These are phyloP conservation scores for Halictus quadricinctus DNA, from an alignment of 2,888 invertebrate genomes.

Conservation along the genomic window DNA sequence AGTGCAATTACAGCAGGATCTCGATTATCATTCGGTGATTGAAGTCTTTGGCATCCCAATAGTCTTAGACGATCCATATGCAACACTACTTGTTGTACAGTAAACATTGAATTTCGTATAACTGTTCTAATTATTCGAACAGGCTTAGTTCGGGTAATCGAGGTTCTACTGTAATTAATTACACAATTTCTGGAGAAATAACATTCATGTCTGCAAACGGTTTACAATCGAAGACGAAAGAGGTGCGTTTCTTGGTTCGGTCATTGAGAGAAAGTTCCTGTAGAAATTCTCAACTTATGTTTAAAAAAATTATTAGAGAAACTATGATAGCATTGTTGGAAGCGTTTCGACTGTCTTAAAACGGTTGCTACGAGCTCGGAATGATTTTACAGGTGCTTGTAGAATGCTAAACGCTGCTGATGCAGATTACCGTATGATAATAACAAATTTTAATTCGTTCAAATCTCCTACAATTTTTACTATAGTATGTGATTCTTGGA, in stretches of 20 bases:
- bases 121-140: background rate
- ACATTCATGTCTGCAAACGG: background rate
- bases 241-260: background rate
- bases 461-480: background rate
- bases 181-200: background rate
- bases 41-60: background rate
- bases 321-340: background rate
- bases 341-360: background rate
- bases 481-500: no score
- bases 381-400: background rate
- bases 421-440: background rate
- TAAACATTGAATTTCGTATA: no score
- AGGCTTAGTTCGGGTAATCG: background rate
- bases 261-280: background rate
- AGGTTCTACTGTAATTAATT: background rate
- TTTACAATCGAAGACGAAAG: background rate
- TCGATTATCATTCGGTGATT: background rate
- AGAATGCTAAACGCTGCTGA: no score
- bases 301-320: background rate
- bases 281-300: background rate
- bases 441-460: no score
- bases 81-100: background rate
- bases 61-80: background rate
- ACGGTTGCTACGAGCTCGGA: background rate
- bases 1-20: background rate